Evolutionary conservation across 2,113 vertebrate genomes (phyloP), one percentile per base, ranked within the genome.

Genomic region (Aphyosemion australe): DNA sequence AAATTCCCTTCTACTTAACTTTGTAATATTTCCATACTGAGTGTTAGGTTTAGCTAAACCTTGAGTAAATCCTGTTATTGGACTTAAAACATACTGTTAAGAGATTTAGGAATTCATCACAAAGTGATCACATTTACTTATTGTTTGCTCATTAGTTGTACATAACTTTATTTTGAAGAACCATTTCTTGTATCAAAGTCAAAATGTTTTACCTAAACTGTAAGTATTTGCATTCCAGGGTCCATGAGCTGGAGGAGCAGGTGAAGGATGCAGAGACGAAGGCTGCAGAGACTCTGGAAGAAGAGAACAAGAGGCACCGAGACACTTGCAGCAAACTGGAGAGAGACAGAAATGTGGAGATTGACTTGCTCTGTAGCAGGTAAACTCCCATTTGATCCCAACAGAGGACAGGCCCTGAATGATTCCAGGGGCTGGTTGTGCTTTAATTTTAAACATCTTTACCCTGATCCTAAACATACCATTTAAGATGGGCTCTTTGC

Each of bases 181-280:
- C 3, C 26, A 26, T 26, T 26, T 26, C 26, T 26, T 4, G n/a
- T n/a, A 26, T 26, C 26, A 2, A 26, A 26, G 26, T 26, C 26
- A 26, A 26, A 50, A 31, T 26, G 8, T 15, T 13, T 45, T 65
- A 42, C 46, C 12, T 51, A 31, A 69, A 26, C 26, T 26, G n/a
- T n/a, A n/a, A n/a, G n/a, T n/a, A 26, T 26, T 16, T 70, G 13
- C 12, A 61, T 5, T 47, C 26, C 86, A 99, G 97, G 90, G 96
- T 99, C 47, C 95, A 99, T 32, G 97, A 97, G 69, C 90, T 99
- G 69, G 97, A 99, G 89, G 97, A 99, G 84, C 94, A 98, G 79
- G 80, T 98, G 88, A 99, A 95, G 85, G 97, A 99, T 56, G 94
- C 96, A 61, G 97, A 98, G 89, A 86, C 92, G 1, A 92, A 86